Evolutionary conservation across 1,140 invertebrate species (phyloP).

Genomic region (Odontomachus brunneus): DNA sequence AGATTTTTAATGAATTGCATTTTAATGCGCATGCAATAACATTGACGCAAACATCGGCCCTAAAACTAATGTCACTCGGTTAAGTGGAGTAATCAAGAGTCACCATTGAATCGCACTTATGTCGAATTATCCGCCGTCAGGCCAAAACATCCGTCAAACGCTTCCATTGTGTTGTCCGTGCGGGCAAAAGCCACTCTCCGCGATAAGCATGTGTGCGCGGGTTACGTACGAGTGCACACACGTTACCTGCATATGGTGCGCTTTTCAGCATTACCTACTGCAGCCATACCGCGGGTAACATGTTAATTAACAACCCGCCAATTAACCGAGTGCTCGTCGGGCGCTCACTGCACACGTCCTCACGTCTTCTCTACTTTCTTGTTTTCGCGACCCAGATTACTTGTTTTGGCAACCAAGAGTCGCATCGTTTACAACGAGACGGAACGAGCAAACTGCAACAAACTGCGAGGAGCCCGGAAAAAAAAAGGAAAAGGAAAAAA

Average conservation of each 20-base stretch:
- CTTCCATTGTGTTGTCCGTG: conserved; percentile 1
- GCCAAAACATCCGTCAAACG: conserved; percentile 16
- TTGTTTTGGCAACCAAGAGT: too few species aligned
- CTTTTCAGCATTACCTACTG: conserved; percentile 25
- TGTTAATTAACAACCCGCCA: conserved; percentile 20
- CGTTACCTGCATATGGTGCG: neutral
- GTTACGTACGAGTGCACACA: neutral
- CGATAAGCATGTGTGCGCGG: neutral
- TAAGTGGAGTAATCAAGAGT: neutral
- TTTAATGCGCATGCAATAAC: too few species aligned
- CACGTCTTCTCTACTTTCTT: neutral
- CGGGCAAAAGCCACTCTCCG: neutral
- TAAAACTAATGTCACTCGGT: neutral
- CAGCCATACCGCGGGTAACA: neutral
- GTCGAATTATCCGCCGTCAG: neutral
- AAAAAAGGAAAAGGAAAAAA: too few species aligned
- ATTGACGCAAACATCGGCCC: neutral
- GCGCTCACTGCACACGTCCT: neutral
- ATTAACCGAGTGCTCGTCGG: neutral
- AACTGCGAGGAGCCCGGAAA: too few species aligned
- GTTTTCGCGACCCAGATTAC: too few species aligned
- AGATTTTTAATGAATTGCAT: too few species aligned
- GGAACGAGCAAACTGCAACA: too few species aligned
- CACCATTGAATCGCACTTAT: neutral
- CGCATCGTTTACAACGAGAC: too few species aligned